Conservation (phyloP, 1,140 invertebrate species). For the Dreissena rostriformis region DNA sequence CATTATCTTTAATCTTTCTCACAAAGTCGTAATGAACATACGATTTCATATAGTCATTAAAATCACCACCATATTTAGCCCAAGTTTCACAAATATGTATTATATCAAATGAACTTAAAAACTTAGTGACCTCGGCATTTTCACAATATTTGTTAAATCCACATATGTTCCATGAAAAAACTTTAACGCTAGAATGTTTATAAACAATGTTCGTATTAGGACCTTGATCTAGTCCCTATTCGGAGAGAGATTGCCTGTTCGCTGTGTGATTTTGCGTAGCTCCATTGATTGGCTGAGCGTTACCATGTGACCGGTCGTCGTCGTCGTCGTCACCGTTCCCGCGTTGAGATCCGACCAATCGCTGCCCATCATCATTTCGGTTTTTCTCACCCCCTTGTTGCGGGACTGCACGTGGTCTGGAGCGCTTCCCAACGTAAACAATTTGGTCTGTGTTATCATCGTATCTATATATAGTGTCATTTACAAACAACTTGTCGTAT, state of each 20-base stretch:
- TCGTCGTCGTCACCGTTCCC: neutral
- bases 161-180: neutral
- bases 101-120: neutral
- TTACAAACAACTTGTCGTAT: too few species aligned
- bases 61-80: neutral
- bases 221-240: neutral
- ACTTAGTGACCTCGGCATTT: neutral
- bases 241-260: neutral
- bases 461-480: too few species aligned
- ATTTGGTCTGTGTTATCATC: too few species aligned
- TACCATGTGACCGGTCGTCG: neutral
- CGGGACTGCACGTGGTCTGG: too few species aligned
- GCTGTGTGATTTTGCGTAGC: neutral
- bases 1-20: too few species aligned
- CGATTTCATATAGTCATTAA: constrained; percentile 1
- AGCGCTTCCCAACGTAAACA: too few species aligned
- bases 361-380: too few species aligned
- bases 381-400: too few species aligned
- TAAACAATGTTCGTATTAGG: too few species aligned
- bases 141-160: neutral
- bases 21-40: too few species aligned
- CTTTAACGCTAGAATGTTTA: neutral
- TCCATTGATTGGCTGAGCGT: neutral
- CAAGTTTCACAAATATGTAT: constrained; percentile 1
- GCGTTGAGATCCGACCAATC: neutral